Evolutionary conservation across 2,797 vertebrate genomes (phyloP), one percentile per base, ranked within the genome.

Genomic region (Sternarchorhynchus goeldii): DNA sequence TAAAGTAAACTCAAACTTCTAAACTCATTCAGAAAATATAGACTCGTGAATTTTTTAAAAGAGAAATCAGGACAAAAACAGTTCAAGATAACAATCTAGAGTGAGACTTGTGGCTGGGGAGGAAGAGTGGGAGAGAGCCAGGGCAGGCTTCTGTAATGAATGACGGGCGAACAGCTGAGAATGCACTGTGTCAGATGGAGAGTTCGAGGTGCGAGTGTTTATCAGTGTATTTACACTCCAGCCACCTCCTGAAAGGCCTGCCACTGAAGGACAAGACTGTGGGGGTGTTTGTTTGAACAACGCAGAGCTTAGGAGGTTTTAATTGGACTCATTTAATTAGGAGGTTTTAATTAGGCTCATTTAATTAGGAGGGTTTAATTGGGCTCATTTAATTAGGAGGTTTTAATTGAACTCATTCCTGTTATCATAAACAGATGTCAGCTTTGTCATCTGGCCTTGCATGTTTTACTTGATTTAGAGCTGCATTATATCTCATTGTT

Each of bases 151-250:
- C 80, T 64, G 84, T 88, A 87, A 87, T 84, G 88, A 87, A 76
- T 82, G 92, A 93, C 86, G 78, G 84, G 68, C 77, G 72, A 88
- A 78, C 93, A 94, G 93, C 93, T 94, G 93, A 73, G 92, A 92
- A 93, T 92, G 89, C 71, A 21, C 70, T 77, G 85, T 81, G 90
- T 90, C 91, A 90, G 88, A 85, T 90, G 80, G 77, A 73, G 59
- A 79, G 62, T 64, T 66, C 73, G 77, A 74, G 41, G 36, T 1
- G 18, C 82, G 85, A 86, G 90, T 91, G 91, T 91, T 92, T 92
- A 93, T 92, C 41, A 81, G 87, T 64, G 86, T 84, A 89, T 89
- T 91, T 90, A 88, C 88, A 86, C 86, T 18, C 65, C 68, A 3
- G 17, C 25, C 18, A 50, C 73, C 17, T 83, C 81, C 83, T 71